phyloP scores from a whole-genome alignment of 2,797 vertebrate species.

The Brachymystax lenok region DNA sequence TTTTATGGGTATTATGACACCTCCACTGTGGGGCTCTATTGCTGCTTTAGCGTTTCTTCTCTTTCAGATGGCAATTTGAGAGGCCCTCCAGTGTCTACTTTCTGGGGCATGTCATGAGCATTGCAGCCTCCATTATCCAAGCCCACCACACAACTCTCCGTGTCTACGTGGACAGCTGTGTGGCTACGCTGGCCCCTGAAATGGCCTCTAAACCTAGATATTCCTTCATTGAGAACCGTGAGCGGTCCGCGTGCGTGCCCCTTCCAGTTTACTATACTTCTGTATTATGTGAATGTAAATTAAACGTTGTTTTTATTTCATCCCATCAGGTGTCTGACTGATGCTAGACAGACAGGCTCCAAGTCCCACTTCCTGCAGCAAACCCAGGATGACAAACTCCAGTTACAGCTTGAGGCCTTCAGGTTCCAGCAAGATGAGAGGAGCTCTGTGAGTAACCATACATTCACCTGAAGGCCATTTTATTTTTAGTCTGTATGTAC shows the following conservation, averaged over 20 bases:
- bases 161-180: constrained; percentile 66
- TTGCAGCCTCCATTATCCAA: constrained; percentile 54
- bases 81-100: constrained; percentile 54
- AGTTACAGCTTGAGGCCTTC: constrained; percentile 67
- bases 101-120: constrained; percentile 56
- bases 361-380: constrained; percentile 68
- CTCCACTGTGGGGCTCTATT: no score
- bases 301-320: not conserved
- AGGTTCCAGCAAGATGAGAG: constrained; percentile 52
- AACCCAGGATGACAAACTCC: constrained; percentile 62
- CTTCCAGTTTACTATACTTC: not conserved
- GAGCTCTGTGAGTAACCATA: constrained; percentile 51
- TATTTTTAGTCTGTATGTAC: not conserved
- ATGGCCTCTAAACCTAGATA: constrained; percentile 44
- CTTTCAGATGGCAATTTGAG: constrained; percentile 61
- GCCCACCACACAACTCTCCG: constrained; percentile 56
- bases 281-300: not conserved
- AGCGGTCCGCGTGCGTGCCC: not conserved
- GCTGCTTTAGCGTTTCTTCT: not conserved
- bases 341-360: constrained; percentile 62
- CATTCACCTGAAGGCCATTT: not conserved
- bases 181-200: constrained; percentile 46
- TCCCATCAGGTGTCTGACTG: constrained; percentile 64
- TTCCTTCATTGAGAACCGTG: constrained; percentile 58
- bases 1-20: no score